A percentile compares a stretch with the other conserved stretches of the same genome.
These are phyloP conservation scores for Stylophora pistillata DNA, from an alignment of 64 coral and sea anemone species.

Conservation along the genomic window DNA sequence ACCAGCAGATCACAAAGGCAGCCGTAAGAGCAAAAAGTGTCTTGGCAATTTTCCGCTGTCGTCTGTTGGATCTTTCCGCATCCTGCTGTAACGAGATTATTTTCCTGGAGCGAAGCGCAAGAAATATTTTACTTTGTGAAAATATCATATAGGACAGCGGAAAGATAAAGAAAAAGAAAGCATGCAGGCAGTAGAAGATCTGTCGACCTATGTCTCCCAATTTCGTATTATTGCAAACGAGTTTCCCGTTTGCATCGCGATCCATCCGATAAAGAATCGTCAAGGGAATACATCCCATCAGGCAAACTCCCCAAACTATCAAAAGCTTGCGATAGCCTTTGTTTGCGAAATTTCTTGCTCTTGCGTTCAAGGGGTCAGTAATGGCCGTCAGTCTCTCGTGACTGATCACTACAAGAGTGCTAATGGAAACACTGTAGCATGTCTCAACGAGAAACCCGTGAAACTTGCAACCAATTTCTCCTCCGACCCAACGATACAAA, in stretches of 20 bases:
- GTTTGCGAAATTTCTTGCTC: not conserved
- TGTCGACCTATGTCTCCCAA: not conserved
- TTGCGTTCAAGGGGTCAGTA: not conserved
- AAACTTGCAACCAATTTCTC: constrained; percentile 4
- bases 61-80: not conserved
- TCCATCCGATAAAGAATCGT: not conserved
- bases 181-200: not conserved
- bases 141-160: not conserved
- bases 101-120: not conserved
- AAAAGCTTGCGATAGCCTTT: not conserved
- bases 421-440: constrained; percentile 23
- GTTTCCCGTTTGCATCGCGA: not conserved
- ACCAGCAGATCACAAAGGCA: not conserved
- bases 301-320: not conserved
- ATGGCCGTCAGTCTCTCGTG: constrained; percentile 15
- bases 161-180: not conserved
- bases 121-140: not conserved
- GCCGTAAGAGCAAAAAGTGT: not conserved
- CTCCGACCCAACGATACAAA: constrained; percentile 16
- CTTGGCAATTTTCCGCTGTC: not conserved
- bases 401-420: constrained; percentile 40
- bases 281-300: not conserved
- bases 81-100: not conserved
- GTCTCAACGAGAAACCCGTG: constrained; percentile 44
- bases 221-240: not conserved